Conservation (phyloP, 2,888 invertebrate species). For the Ethmia dodecea region DNA sequence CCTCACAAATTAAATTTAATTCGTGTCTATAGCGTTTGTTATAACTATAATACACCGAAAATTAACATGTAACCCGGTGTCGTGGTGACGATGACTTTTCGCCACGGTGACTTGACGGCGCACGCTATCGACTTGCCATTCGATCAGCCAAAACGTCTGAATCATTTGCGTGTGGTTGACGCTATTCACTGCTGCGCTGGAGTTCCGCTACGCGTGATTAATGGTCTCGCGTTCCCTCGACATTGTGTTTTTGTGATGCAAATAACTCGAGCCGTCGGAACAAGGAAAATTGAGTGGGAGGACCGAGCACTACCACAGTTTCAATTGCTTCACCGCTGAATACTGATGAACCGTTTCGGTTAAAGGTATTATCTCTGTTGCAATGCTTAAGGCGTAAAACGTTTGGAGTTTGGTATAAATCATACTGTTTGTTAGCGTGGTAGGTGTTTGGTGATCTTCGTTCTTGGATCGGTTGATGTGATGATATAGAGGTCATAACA, state of each 20-base stretch:
- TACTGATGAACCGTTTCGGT: slow-evolving; percentile 70
- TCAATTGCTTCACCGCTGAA: slow-evolving; percentile 73
- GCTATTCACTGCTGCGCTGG: slow-evolving; percentile 59
- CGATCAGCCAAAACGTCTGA: slow-evolving; percentile 60
- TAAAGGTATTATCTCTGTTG: slow-evolving; percentile 57
- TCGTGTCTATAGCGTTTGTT: not conserved
- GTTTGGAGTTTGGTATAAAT: slow-evolving; percentile 34
- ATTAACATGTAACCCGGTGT: not conserved
- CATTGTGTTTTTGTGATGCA: slow-evolving; percentile 77
- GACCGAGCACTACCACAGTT: slow-evolving; percentile 68
- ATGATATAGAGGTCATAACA: too few species aligned
- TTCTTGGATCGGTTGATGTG: slow-evolving; percentile 7
- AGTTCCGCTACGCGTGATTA: slow-evolving; percentile 71
- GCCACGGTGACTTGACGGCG: slow-evolving; percentile 2
- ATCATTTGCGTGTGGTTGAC: slow-evolving; percentile 70
- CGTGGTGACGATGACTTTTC: slow-evolving; percentile 5
- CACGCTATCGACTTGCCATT: slow-evolving; percentile 30
- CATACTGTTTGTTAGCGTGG: slow-evolving; percentile 3
- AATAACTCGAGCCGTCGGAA: slow-evolving; percentile 74
- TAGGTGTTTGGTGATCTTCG: slow-evolving; percentile 1
- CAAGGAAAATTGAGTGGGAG: slow-evolving; percentile 74
- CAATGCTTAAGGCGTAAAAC: slow-evolving; percentile 31
- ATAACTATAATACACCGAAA: not conserved
- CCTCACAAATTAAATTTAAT: too few species aligned
- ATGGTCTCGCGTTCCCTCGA: slow-evolving; percentile 70